phyloP scores from a whole-genome alignment of 2,888 invertebrate genomes.

The Hermodice carunculata region DNA sequence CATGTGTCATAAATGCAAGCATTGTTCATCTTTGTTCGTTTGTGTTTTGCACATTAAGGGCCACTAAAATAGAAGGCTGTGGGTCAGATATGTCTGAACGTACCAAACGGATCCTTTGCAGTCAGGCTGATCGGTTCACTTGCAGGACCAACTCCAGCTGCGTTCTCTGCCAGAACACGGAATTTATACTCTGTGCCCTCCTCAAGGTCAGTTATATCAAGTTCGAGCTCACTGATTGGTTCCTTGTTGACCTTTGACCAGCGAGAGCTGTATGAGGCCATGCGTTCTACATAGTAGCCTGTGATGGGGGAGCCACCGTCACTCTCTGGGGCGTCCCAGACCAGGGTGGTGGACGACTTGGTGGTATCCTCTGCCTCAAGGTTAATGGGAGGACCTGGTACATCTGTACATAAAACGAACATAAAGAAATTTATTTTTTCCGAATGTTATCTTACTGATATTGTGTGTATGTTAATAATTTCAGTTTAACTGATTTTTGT shows the following conservation, averaged over 20 bases:
- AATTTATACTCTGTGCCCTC: conserved; percentile 88
- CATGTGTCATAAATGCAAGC: too few species aligned
- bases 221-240: conserved; percentile 40
- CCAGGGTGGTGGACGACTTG: conserved; percentile 53
- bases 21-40: too few species aligned
- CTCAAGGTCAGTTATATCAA: conserved; percentile 73
- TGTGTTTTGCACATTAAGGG: too few species aligned
- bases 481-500: too few species aligned
- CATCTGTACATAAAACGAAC: conserved; percentile 53
- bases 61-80: too few species aligned
- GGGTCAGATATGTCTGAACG: background rate
- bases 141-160: conserved; percentile 82
- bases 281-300: conserved; percentile 55
- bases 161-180: conserved; percentile 87
- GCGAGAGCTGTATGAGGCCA: conserved; percentile 50
- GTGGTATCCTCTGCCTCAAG: conserved; percentile 53
- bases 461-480: too few species aligned
- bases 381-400: conserved; percentile 60
- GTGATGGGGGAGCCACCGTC: conserved; percentile 66
- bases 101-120: conserved; percentile 42
- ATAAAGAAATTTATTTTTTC: too few species aligned
- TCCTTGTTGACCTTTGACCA: conserved; percentile 37
- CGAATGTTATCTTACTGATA: too few species aligned
- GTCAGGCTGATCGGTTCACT: conserved; percentile 30
- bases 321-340: conserved; percentile 70